Base-by-base conservation (phyloP, 2,888 invertebrate species). In the Ophonus ardosiacus region DNA sequence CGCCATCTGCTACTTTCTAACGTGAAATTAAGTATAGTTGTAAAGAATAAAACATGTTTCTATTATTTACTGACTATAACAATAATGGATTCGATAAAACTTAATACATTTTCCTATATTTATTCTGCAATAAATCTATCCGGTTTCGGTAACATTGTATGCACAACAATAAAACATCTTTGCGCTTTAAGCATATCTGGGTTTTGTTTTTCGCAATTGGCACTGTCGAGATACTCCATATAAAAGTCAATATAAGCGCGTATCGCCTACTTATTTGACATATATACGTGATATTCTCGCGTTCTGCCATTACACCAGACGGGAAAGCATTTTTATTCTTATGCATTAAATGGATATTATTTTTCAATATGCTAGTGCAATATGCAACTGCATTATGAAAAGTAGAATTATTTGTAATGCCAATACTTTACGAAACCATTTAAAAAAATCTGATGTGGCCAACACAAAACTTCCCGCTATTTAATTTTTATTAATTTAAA, bases 191-290 rank as follows among this genome's bases (percentile, higher is more conserved):
- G 68, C 40, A 68, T 68, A 68, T 68, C 40, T 10, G n/a, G 6
- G 68, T 68, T 68, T 68, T 68, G 40, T 68, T 68, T 68, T 68
- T 68, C 68, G 40, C 38, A 31, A 68, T 68, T 68, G 68, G 31
- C 31, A 38, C 68, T 17, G 68, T 38, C 68, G 68, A 68, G 68
- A 68, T 68, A 68, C 31, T 68, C 68, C 40, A 68, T 68, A 68
- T 68, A 31, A 68, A 68, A 68, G 68, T 68, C 68, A 68, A 68
- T 68, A 68, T 68, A 15, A 68, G 43, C 38, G 38, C 31, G 68
- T 13, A 68, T 68, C 10, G 24, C 15, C 7, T 38, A 31, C n/a
- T 38, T 68, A 68, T 68, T 68, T 68, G 38, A 68, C 68, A 68
- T 68, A 63, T 63, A 63, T 68, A 68, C 40, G 68, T 68, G 38